Evolutionary conservation across 2,888 invertebrate species (phyloP).

Genomic region (Dascillus cervinus): DNA sequence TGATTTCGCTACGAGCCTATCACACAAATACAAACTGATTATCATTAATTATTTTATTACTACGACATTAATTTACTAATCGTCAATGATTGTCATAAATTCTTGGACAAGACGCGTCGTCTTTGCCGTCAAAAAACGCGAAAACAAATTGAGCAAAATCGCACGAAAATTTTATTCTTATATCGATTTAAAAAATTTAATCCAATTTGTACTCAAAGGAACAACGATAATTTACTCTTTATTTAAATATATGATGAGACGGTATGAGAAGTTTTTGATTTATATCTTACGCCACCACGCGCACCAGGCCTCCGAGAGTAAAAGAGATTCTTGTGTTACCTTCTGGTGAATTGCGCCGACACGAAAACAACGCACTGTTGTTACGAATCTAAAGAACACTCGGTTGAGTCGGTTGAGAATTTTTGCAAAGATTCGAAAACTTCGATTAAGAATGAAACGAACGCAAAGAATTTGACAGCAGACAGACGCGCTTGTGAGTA

Average conservation of each 20-base stretch:
- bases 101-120: slow-evolving; percentile 41
- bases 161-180: slow-evolving; percentile 15
- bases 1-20: slow-evolving; percentile 13
- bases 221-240: slow-evolving; percentile 28
- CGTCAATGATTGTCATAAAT: slow-evolving; percentile 41
- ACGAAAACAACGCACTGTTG: slow-evolving; percentile 16
- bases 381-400: slow-evolving; percentile 16
- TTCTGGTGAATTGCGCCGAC: slow-evolving; percentile 12
- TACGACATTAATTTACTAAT: slow-evolving; percentile 10
- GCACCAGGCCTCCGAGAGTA: no score
- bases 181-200: slow-evolving; percentile 15
- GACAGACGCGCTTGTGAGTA: slow-evolving; percentile 19
- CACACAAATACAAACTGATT: slow-evolving; percentile 16
- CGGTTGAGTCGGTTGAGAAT: slow-evolving; percentile 17
- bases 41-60: no score
- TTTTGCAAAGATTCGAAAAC: slow-evolving; percentile 15
- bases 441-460: slow-evolving; percentile 14
- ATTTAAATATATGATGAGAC: no score
- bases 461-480: slow-evolving; percentile 19
- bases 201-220: slow-evolving; percentile 36
- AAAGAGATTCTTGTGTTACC: no score
- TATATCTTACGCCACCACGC: no score
- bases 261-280: no score
- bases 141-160: slow-evolving; percentile 27
- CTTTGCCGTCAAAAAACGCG: slow-evolving; percentile 33